Base-by-base conservation (phyloP, 2,113 vertebrate genomes). In the Symphodus melops region DNA sequence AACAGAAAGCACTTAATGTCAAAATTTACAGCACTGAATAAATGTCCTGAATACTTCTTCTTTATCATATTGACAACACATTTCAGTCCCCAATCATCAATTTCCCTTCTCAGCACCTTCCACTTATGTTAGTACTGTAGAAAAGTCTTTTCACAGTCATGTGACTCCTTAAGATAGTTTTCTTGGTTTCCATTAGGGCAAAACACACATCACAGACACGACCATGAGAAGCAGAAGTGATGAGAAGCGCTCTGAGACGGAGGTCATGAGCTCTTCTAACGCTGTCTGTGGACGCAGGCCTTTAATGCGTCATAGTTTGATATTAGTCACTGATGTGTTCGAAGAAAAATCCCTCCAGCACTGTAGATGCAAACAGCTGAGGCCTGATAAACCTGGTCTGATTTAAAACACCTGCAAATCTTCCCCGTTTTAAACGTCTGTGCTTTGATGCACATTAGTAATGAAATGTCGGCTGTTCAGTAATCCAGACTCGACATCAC, bases 381-480 rank as follows among this genome's bases (percentile, higher is more conserved):
- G 67, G 57, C 68, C 36, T 60, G 68, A 63, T 17, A 59, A 37
- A 65, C 42, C 20, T 58, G 64, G 4, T 64, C 25, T 65, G 10
- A 58, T 66, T 46, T 41, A 25, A 60, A 63, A 16, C 8, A 25
- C n/a, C 36, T 63, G 13, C 20, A 9, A 36, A 23, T 54, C 4
- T 9, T 28, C 48, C 17, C 2, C n/a, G n/a, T n/a, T 9, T 41
- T 55, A 9, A 37, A 60, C 13, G 3, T 39, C 20, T 36, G 21
- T 20, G 5, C 42, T 57, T 13, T 4, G 4, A 44, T 12, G 28
- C 28, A 33, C 28, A 1, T 48, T 48, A 46, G 13, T 16, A 46
- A 16, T 14, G 11, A 14, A 46, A 46, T 5, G 11, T 5, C 56
- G 3, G 1, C 12, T 1, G 28, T 52, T 9, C 11, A 21, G 7